Evolutionary conservation across 1,140 invertebrate genomes (phyloP), one percentile per base, ranked within the genome.

Genomic region (Lepidurus apus): DNA sequence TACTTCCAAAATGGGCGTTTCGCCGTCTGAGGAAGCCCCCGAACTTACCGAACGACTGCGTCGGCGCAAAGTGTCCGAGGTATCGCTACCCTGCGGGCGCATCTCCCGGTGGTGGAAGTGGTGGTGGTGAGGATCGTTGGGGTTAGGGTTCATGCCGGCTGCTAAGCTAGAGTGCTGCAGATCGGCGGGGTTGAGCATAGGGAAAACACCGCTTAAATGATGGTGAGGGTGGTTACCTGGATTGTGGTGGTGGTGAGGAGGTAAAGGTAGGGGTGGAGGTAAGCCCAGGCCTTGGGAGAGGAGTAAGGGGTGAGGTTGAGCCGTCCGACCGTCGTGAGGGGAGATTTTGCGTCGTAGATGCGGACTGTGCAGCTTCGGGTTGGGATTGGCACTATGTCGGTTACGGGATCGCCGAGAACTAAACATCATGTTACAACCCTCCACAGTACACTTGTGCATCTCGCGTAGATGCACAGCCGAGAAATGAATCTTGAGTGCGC

Each of bases 351-450:
- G 86, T 73, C 95, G 87, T 78, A 96, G 83, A 84, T 98, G 96
- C 1, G 96, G 96, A 8, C 94, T 98, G 86, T 99, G 98, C 7
- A 99, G 87, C 85, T 99, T 99, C 0, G 98, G 97, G 87, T 99
- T 99, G 0, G 96, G 97, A 86, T 99, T 99, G 8, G 97, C 96
- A 84, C 94, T 96, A 85, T 99, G 98, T 1, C 98, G 89, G 84
- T 99, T 99, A 43, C 97, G 88, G 26, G 95, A 98, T 79, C 98
- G 88, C 80, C 97, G 88, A 13, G 96, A 98, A 85, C 96, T 98
- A 84, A 99, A 99, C 94, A 98, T 98, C 95, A 98, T 99, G 84
- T 94, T 98, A 86, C 98, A 99, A 0, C 98, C 97, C 83, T 96
- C 93, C 0, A 99, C 96, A 0, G 97, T 98, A 84, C 98, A 99